Evolutionary conservation across 2,888 invertebrate species (phyloP).

Genomic region (Sabatieria punctata): DNA sequence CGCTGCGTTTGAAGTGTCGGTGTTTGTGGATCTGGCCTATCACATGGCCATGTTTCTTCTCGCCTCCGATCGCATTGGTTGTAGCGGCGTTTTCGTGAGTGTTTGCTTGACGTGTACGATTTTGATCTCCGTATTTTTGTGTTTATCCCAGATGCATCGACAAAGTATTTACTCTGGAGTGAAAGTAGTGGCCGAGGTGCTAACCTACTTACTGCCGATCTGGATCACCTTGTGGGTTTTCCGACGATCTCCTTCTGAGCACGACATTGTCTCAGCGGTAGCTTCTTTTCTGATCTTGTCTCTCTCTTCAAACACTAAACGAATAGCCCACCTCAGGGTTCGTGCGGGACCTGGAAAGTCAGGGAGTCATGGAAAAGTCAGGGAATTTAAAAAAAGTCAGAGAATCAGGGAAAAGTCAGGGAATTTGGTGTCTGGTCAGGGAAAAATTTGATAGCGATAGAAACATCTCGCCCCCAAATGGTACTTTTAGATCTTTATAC

Average conservation of each 20-base stretch:
- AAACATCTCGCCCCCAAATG: too few relatives aligned
- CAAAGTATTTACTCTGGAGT: slow-evolving; percentile 3
- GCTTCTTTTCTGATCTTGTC: too few relatives aligned
- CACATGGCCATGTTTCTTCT: not conserved
- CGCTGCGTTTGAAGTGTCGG: not conserved
- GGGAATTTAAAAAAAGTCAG: too few relatives aligned
- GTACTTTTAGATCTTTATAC: too few relatives aligned
- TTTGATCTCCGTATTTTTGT: not conserved
- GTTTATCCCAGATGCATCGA: slow-evolving; percentile 2
- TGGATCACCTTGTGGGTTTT: slow-evolving; percentile 6
- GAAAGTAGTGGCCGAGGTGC: not conserved
- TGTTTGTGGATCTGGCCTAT: not conserved
- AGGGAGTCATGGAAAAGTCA: too few relatives aligned
- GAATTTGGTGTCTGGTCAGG: too few relatives aligned
- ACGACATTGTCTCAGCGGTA: not conserved
- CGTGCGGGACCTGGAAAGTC: too few relatives aligned
- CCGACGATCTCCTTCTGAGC: not conserved
- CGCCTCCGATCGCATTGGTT: slow-evolving; percentile 2
- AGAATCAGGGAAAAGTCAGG: too few relatives aligned
- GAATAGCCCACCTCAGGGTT: too few relatives aligned
- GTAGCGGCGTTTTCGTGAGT: slow-evolving; percentile 8
- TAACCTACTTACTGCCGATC: not conserved
- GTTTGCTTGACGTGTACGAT: not conserved
- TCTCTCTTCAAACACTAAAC: too few relatives aligned
- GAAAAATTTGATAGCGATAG: too few relatives aligned